Percentiles rank a stretch among this genome's conserved stretches.
Evolutionary conservation across 2,797 vertebrate species (phyloP).

Genomic region (Pantherophis alleghaniensis): DNA sequence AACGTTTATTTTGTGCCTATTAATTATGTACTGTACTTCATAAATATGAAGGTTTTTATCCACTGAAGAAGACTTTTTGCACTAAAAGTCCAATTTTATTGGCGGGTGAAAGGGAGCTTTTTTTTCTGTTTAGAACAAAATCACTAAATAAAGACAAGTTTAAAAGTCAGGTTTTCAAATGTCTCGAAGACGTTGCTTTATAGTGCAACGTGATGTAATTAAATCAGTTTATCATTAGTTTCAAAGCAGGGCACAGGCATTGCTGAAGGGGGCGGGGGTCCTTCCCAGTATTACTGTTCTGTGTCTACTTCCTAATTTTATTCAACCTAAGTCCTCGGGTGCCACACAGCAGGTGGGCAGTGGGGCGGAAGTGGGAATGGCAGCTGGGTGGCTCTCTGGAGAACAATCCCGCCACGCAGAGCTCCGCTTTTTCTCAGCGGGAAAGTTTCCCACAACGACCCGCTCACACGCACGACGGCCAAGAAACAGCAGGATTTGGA

Average conservation of each 20-base stretch:
- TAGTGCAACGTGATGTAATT: too few species aligned
- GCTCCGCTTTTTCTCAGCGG: background rate
- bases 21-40: constrained; percentile 31
- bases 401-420: background rate
- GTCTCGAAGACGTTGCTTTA: background rate
- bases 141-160: constrained; percentile 18
- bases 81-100: constrained; percentile 3
- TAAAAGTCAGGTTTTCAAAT: background rate
- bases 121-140: constrained; percentile 20
- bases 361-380: too few species aligned
- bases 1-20: constrained; percentile 1
- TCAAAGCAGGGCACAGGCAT: too few species aligned
- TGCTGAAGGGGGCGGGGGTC: too few species aligned
- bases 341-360: background rate
- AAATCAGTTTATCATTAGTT: too few species aligned
- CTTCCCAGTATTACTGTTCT: background rate
- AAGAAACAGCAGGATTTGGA: background rate
- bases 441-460: background rate
- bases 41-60: constrained; percentile 9
- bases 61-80: constrained; percentile 18
- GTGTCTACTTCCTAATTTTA: background rate
- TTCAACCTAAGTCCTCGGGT: background rate
- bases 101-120: background rate
- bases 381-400: background rate
- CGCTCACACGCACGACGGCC: background rate